Percentiles rank a stretch among this genome's conserved stretches.
phyloP scores from a whole-genome alignment of 2,888 invertebrate genomes.

The Helobdella robusta region DNA sequence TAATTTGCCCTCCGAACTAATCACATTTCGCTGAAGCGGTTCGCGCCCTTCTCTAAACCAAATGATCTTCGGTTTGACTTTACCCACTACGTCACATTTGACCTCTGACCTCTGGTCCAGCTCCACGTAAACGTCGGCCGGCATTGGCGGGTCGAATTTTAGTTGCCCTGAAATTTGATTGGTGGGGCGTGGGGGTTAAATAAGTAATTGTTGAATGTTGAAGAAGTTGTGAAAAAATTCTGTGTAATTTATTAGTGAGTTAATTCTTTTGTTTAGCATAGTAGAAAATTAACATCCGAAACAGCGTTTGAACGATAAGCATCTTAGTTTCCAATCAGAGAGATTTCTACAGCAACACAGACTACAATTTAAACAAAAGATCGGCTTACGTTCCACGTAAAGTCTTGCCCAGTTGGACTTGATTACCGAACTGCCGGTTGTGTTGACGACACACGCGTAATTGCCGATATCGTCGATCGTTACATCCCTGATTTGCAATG shows the following conservation, averaged over 20 bases:
- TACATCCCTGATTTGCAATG: slow-evolving; percentile 54
- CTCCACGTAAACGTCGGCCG: slow-evolving; percentile 74
- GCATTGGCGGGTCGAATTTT: slow-evolving; percentile 74
- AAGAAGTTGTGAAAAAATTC: too few relatives aligned
- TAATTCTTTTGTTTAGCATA: too few relatives aligned
- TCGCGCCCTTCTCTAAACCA: slow-evolving; percentile 60
- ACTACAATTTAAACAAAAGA: too few relatives aligned
- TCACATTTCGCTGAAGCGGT: slow-evolving; percentile 57
- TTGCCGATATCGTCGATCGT: slow-evolving; percentile 58
- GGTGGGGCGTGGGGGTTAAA: too few relatives aligned
- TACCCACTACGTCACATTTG: slow-evolving; percentile 80
- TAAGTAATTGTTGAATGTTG: too few relatives aligned
- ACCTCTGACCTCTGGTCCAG: slow-evolving; percentile 70
- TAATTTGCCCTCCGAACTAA: slow-evolving; percentile 29
- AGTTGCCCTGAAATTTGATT: slow-evolving; percentile 64
- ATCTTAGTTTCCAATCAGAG: too few relatives aligned
- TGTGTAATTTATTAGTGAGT: too few relatives aligned
- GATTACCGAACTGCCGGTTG: slow-evolving; percentile 58
- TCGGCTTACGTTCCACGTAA: slow-evolving; percentile 57
- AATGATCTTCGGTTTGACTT: slow-evolving; percentile 58
- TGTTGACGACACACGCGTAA: slow-evolving; percentile 61
- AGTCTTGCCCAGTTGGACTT: slow-evolving; percentile 57
- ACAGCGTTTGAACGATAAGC: too few relatives aligned
- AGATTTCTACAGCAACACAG: too few relatives aligned
- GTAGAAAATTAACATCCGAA: too few relatives aligned